Conservation (phyloP, 2,888 invertebrate genomes). For the Petrolisthes cinctipes region DNA sequence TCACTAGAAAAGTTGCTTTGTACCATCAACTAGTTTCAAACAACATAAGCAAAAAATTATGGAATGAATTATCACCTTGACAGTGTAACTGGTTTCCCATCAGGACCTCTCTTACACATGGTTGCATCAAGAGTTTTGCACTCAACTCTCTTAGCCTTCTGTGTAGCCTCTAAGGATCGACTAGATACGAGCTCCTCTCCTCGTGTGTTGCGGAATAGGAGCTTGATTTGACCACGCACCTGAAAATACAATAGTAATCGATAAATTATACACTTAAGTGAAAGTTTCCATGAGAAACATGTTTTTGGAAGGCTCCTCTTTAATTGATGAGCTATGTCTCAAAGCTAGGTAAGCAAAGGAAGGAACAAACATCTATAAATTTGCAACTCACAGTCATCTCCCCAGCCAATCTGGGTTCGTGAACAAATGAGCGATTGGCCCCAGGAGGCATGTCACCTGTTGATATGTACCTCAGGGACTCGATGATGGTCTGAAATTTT, state of each 20-base stretch:
- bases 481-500: constrained; percentile 85
- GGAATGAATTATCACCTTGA: background rate
- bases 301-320: background rate
- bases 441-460: constrained; percentile 93
- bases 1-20: no score
- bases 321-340: background rate
- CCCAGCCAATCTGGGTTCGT: constrained; percentile 87
- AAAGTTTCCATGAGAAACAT: background rate
- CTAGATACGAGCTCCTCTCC: constrained; percentile 19
- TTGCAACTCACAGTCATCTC: constrained; percentile 68
- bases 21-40: no score
- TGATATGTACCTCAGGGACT: constrained; percentile 90
- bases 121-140: constrained; percentile 80
- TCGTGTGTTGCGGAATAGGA: constrained; percentile 16
- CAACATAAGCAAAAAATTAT: no score
- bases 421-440: constrained; percentile 83
- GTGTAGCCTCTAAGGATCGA: constrained; percentile 78
- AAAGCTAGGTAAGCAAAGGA: background rate
- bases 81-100: constrained; percentile 61
- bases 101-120: constrained; percentile 70
- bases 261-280: background rate
- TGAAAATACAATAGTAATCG: constrained; percentile 50
- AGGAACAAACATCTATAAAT: background rate
- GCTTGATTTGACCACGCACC: constrained; percentile 70
- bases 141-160: constrained; percentile 72